Percentiles rank a stretch among this genome's conserved stretches.
Evolutionary conservation across 2,888 invertebrate species (phyloP).

Genomic region (Parnassius mnemosyne): DNA sequence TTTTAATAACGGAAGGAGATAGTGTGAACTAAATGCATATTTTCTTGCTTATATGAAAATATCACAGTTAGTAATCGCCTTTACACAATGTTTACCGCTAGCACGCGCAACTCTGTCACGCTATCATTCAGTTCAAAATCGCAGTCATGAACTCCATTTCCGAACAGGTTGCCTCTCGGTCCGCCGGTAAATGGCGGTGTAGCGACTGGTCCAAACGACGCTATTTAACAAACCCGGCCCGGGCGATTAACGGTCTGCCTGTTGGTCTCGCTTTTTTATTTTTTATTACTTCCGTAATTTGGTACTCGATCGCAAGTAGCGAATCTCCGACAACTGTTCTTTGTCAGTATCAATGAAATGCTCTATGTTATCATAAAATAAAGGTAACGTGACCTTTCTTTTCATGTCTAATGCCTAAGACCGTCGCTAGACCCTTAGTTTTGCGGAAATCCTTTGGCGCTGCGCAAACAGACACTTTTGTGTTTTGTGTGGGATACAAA

Average conservation of each 20-base stretch:
- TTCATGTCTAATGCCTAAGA: no score
- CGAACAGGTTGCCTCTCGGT: slow-evolving; percentile 10
- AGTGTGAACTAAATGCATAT: no score
- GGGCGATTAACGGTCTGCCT: slow-evolving; percentile 4
- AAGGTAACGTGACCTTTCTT: no score
- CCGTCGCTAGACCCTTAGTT: no score
- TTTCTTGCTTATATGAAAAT: background rate
- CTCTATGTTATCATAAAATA: no score
- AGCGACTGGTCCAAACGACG: slow-evolving; percentile 8
- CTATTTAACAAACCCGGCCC: slow-evolving; percentile 8
- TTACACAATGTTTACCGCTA: slow-evolving; percentile 16
- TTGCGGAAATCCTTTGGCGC: no score
- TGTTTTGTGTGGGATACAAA: no score
- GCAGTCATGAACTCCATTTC: slow-evolving; percentile 16
- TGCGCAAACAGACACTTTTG: no score
- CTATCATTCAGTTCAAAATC: slow-evolving; percentile 18
- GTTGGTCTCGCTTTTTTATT: slow-evolving; percentile 15
- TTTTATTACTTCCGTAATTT: slow-evolving; percentile 9
- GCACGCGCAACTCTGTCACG: slow-evolving; percentile 19
- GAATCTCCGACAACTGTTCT: background rate
- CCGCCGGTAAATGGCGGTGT: background rate
- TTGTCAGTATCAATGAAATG: background rate
- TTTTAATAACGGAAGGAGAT: no score
- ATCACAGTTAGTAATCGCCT: slow-evolving; percentile 1
- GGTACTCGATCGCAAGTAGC: background rate